phyloP scores from a whole-genome alignment of 2,888 invertebrate species.

The Yponomeuta evonymella region DNA sequence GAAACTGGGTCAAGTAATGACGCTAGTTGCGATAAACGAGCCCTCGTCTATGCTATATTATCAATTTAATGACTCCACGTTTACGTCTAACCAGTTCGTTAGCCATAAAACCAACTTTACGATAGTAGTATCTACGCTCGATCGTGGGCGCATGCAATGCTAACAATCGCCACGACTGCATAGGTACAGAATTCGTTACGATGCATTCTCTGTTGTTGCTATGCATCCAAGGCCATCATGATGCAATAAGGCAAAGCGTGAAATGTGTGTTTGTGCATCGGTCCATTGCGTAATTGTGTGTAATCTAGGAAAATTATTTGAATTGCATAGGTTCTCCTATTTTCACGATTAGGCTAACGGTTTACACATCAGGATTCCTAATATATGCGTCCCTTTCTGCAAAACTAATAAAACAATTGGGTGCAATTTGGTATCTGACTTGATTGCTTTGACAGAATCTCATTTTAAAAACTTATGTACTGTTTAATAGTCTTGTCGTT shows the following conservation, averaged over 20 bases:
- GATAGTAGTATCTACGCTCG: background rate
- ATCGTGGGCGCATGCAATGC: constrained; percentile 25
- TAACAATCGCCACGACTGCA: constrained; percentile 41
- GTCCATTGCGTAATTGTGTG: constrained; percentile 43
- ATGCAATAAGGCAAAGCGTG: constrained; percentile 57
- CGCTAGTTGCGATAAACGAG: constrained; percentile 63
- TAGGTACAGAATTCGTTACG: background rate
- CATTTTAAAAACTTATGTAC: background rate
- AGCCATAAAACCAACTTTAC: constrained; percentile 6
- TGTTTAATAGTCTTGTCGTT: background rate
- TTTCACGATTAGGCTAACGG: background rate
- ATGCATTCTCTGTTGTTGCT: constrained; percentile 8
- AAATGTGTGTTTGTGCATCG: constrained; percentile 42
- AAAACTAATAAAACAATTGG: no score
- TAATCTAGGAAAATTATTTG: background rate
- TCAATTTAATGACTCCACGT: constrained; percentile 40
- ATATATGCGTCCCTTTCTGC: no score
- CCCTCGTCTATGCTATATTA: constrained; percentile 56
- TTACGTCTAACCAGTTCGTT: constrained; percentile 2
- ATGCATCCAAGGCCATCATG: constrained; percentile 58
- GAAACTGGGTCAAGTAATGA: constrained; percentile 70
- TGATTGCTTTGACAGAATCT: no score
- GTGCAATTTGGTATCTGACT: no score
- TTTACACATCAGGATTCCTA: background rate
- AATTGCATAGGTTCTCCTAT: background rate